Evolutionary conservation across 2,888 invertebrate genomes (phyloP).

Genomic region (Caenorhabditis angaria): DNA sequence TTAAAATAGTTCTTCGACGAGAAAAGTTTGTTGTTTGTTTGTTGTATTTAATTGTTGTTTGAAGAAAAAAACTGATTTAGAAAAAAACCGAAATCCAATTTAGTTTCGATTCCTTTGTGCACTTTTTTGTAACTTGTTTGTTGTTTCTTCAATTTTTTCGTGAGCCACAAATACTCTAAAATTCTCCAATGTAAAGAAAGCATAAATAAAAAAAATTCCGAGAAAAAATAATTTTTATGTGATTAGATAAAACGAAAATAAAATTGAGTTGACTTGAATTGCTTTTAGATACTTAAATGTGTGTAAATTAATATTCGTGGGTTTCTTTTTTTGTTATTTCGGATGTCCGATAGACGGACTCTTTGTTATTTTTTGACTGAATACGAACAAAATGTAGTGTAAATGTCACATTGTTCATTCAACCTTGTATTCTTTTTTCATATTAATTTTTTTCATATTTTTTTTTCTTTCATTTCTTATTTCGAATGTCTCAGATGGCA

Average conservation of each 20-base stretch:
- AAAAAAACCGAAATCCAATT: neutral
- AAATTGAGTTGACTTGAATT: too few relatives aligned
- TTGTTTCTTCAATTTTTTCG: neutral
- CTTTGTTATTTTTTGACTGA: neutral
- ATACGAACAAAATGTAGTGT: neutral
- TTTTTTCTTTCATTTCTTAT: neutral
- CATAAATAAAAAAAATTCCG: neutral
- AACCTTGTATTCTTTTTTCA: neutral
- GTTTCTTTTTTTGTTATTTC: neutral
- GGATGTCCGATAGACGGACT: too few relatives aligned
- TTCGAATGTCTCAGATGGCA: neutral
- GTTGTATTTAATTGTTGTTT: too few relatives aligned
- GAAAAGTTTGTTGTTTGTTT: too few relatives aligned
- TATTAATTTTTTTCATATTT: neutral
- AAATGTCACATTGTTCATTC: slow-evolving; percentile 4
- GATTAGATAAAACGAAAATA: too few relatives aligned
- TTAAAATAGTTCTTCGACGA: too few relatives aligned
- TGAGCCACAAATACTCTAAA: too few relatives aligned
- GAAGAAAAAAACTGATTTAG: too few relatives aligned
- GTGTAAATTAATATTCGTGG: neutral
- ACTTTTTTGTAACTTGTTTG: neutral
- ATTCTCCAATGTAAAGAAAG: neutral
- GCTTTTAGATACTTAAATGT: neutral
- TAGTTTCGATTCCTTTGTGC: neutral
- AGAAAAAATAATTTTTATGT: neutral